A percentile compares a stretch with the other conserved stretches of the same genome.
phyloP scores from a whole-genome alignment of 2,797 vertebrate species.

The Buceros bicornis region DNA sequence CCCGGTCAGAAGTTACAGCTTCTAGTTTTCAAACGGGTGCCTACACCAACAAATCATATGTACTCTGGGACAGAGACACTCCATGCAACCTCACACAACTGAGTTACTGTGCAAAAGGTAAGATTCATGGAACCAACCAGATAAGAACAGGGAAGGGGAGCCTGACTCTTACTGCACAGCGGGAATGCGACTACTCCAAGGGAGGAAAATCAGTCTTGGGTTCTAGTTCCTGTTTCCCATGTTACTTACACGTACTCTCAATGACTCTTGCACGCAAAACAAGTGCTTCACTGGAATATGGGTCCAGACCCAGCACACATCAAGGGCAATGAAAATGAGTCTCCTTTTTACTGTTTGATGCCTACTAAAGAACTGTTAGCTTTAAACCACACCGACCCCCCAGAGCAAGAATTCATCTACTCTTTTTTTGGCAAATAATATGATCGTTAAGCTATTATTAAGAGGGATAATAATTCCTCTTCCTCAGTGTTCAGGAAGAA shows the following conservation, averaged over 20 bases:
- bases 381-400: not conserved
- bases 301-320: not conserved
- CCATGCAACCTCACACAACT: not conserved
- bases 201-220: not conserved
- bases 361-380: not conserved
- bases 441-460: not conserved
- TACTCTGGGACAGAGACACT: not conserved
- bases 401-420: not conserved
- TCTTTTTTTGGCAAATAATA: not conserved
- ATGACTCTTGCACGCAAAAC: not conserved
- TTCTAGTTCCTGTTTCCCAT: not conserved
- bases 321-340: not conserved
- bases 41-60: not conserved
- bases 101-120: not conserved
- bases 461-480: not conserved
- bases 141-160: not conserved
- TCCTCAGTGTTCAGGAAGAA: not conserved
- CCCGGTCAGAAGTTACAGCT: not conserved
- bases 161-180: not conserved
- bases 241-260: not conserved
- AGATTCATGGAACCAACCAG: not conserved
- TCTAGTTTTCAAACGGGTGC: not conserved
- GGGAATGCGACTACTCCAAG: not conserved
- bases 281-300: not conserved
- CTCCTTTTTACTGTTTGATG: not conserved